These are phyloP conservation scores for Brachionus calyciflorus DNA, from an alignment of 1,140 invertebrate species.

Conservation along the genomic window DNA sequence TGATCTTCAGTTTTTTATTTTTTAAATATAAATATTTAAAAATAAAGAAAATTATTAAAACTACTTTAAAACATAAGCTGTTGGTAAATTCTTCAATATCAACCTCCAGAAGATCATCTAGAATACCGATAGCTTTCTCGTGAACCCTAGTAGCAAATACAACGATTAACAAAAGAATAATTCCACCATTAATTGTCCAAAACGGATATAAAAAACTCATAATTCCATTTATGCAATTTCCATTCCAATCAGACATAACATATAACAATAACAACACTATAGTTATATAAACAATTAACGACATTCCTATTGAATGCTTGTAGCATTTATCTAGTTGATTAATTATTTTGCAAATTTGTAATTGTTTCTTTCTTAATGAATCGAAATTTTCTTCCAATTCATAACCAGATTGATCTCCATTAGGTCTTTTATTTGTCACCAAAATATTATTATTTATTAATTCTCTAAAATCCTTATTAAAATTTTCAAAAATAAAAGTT, in stretches of 20 bases:
- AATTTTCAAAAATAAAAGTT: background rate
- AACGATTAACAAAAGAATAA: background rate
- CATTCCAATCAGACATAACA: slow-evolving; percentile 14
- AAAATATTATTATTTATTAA: background rate
- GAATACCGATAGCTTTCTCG: background rate
- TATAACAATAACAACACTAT: background rate
- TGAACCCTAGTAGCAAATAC: background rate
- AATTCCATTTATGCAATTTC: slow-evolving; percentile 16
- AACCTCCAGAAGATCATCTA: background rate
- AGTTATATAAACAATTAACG: background rate
- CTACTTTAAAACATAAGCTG: slow-evolving; percentile 39
- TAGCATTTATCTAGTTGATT: slow-evolving; percentile 28
- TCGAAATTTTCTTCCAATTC: slow-evolving; percentile 18
- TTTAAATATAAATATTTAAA: background rate
- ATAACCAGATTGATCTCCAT: background rate
- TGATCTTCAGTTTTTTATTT: background rate
- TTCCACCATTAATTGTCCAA: background rate
- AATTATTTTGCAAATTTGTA: background rate
- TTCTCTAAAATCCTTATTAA: slow-evolving; percentile 11
- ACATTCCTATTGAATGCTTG: background rate
- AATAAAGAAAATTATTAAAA: no score
- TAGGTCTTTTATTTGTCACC: background rate
- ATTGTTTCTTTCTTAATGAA: slow-evolving; percentile 3
- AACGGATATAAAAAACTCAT: slow-evolving; percentile 18
- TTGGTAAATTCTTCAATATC: slow-evolving; percentile 10